Evolutionary conservation across 2,113 vertebrate species (phyloP).

Genomic region (Myotis davidii): DNA sequence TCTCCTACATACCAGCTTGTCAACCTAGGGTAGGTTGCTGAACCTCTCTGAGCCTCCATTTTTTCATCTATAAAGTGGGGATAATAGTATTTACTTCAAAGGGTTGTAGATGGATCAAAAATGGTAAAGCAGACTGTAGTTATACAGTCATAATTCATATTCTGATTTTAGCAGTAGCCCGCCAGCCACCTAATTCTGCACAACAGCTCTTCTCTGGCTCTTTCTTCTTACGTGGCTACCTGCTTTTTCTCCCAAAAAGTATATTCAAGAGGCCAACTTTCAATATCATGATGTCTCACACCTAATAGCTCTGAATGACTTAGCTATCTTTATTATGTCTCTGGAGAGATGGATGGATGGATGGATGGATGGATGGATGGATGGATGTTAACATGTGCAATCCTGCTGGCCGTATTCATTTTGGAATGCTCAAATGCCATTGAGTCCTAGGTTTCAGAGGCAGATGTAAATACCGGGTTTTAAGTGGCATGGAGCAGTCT

Average conservation of each 20-base stretch:
- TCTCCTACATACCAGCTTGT: accelerated
- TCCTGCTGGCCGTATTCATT: not conserved
- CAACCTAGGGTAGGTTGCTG: no score
- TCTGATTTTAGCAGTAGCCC: not conserved
- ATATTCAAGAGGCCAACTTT: not conserved
- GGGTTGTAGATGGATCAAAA: not conserved
- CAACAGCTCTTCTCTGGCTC: not conserved
- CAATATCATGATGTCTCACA: not conserved
- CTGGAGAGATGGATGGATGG: not conserved
- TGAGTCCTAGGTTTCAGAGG: not conserved
- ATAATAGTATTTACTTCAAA: not conserved
- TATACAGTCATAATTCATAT: accelerated
- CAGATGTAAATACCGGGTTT: not conserved
- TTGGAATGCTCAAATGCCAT: not conserved
- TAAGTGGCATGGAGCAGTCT: not conserved
- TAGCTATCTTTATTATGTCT: not conserved
- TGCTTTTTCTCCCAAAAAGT: not conserved
- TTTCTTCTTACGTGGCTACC: not conserved
- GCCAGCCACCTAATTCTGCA: not conserved
- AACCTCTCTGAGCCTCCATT: not conserved
- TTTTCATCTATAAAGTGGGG: not conserved
- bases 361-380: not conserved
- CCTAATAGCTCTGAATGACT: not conserved
- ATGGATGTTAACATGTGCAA: not conserved
- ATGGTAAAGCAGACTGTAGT: accelerated